Conservation (phyloP, 2,888 invertebrate species). For the Malthinus seriepunctatus region DNA sequence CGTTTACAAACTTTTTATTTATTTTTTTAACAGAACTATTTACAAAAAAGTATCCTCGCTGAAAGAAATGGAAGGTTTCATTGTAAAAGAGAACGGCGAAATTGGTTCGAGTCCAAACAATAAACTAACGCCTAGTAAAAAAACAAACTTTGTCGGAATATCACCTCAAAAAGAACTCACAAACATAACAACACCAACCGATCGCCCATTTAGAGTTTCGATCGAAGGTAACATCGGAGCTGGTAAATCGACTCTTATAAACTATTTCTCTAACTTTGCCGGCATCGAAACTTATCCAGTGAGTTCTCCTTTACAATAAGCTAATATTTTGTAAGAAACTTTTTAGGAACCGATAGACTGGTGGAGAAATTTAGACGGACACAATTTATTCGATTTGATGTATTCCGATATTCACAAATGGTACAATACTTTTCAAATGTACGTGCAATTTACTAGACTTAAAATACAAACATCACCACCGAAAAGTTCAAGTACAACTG, state of each 20-base stretch:
- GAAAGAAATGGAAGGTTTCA: constrained; percentile 44
- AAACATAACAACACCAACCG: constrained; percentile 45
- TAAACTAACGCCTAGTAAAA: constrained; percentile 34
- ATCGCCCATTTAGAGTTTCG: constrained; percentile 52
- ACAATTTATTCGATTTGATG: constrained; percentile 83
- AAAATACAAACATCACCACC: constrained; percentile 69
- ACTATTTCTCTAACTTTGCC: constrained; percentile 49
- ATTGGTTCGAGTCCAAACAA: constrained; percentile 38
- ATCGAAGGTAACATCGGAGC: constrained; percentile 57
- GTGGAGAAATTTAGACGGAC: constrained; percentile 80
- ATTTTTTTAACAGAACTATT: neutral
- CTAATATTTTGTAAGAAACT: neutral
- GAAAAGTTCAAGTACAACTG: constrained; percentile 62
- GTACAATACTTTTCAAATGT: constrained; percentile 87
- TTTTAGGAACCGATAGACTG: constrained; percentile 78
- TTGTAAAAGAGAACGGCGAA: constrained; percentile 38
- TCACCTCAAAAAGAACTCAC: constrained; percentile 46
- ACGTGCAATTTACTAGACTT: constrained; percentile 88
- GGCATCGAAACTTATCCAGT: constrained; percentile 53
- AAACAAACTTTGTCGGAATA: constrained; percentile 44
- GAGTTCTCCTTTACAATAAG: constrained; percentile 29
- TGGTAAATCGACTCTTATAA: constrained; percentile 54
- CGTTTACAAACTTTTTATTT: too few species aligned
- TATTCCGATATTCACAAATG: constrained; percentile 83
- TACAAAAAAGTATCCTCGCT: neutral